phyloP scores from a whole-genome alignment of 2,797 vertebrate genomes.

The Lutjanus campechanus region DNA sequence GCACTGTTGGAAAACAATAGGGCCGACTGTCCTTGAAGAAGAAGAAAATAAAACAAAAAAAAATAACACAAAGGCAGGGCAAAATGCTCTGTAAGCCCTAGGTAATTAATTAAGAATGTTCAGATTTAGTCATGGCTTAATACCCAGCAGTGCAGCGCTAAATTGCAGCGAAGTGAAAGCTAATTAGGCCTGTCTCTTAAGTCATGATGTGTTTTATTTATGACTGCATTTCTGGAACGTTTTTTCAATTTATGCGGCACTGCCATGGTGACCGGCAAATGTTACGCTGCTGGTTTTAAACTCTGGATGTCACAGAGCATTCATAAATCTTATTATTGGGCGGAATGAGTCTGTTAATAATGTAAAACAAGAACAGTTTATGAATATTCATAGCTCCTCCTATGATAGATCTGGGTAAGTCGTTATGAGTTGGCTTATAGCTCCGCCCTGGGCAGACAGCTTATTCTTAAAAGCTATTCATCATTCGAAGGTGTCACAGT shows the following conservation, averaged over 20 bases:
- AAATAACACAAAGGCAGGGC: constrained; percentile 45
- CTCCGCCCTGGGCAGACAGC: constrained; percentile 39
- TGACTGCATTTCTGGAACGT: constrained; percentile 57
- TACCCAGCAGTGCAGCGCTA: constrained; percentile 66
- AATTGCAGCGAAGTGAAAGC: constrained; percentile 72
- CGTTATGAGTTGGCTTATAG: constrained; percentile 58
- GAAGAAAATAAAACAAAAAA: constrained; percentile 43
- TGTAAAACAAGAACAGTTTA: constrained; percentile 69
- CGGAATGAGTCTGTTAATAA: constrained; percentile 73
- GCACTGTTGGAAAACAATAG: constrained; percentile 45
- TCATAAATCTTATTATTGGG: constrained; percentile 70
- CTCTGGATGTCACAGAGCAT: constrained; percentile 45
- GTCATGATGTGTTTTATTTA: constrained; percentile 72
- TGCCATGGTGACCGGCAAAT: constrained; percentile 49
- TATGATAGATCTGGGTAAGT: constrained; percentile 61
- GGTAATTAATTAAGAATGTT: constrained; percentile 77
- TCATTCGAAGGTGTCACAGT: constrained; percentile 44
- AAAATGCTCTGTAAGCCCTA: constrained; percentile 60
- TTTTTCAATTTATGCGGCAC: constrained; percentile 41
- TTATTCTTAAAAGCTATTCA: constrained; percentile 47
- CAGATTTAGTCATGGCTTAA: constrained; percentile 68
- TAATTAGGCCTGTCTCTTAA: constrained; percentile 74
- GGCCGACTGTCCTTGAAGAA: constrained; percentile 52
- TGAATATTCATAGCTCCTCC: constrained; percentile 73
- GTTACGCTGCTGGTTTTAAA: constrained; percentile 42